Evolutionary conservation across 2,113 vertebrate genomes (phyloP).

Genomic region (Lophius piscatorius): DNA sequence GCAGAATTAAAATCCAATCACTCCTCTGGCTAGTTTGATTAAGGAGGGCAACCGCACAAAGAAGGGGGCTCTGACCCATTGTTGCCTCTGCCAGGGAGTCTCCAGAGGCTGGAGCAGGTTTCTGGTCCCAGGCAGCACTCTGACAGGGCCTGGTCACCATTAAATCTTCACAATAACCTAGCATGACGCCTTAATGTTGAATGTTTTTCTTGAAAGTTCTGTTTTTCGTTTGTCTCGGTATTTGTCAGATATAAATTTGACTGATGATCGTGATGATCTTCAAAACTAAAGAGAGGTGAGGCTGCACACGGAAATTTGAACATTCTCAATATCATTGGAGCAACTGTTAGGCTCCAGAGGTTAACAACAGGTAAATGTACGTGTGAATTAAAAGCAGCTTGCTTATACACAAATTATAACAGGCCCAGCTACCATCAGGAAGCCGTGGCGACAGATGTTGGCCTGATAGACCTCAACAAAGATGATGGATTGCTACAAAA

Average conservation of each 20-base stretch:
- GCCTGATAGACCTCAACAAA: no score
- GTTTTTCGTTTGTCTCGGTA: slow-evolving; percentile 5
- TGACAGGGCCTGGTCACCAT: slow-evolving; percentile 54
- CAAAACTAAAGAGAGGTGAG: no score
- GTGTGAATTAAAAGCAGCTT: no score
- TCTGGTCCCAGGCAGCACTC: slow-evolving; percentile 41
- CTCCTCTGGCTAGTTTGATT: slow-evolving; percentile 85
- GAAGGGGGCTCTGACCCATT: slow-evolving; percentile 76
- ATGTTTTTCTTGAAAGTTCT: not conserved
- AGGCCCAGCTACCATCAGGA: no score
- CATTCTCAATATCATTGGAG: not conserved
- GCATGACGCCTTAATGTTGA: slow-evolving; percentile 5
- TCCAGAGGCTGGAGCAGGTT: slow-evolving; percentile 62
- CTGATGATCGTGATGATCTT: no score
- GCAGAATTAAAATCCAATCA: slow-evolving; percentile 87
- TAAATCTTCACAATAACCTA: slow-evolving; percentile 37
- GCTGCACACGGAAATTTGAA: no score
- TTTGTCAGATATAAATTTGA: no score
- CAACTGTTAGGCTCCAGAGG: not conserved
- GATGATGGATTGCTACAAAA: no score
- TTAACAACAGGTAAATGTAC: no score
- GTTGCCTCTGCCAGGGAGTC: slow-evolving; percentile 77
- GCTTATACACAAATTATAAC: no score
- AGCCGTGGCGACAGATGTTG: no score
- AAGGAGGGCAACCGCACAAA: slow-evolving; percentile 75